phyloP scores from a whole-genome alignment of 2,797 vertebrate species.

The Chaetodon trifasciatus region DNA sequence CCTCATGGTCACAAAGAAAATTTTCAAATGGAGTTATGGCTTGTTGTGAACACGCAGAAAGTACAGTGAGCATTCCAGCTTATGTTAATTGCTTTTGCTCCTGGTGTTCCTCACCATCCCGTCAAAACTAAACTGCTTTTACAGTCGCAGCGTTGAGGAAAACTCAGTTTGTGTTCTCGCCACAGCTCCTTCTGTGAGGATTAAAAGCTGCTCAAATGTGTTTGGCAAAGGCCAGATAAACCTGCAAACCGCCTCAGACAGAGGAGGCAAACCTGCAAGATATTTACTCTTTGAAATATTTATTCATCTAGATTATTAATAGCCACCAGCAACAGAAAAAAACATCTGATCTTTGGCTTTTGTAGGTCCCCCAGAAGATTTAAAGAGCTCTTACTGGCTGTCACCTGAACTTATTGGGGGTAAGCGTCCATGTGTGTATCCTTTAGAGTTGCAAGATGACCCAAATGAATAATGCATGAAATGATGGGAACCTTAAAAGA shows the following conservation, averaged over 20 bases:
- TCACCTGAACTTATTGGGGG: background rate
- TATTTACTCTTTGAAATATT: conserved; percentile 29
- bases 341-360: conserved; percentile 19
- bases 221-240: conserved; percentile 34
- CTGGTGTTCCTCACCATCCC: conserved; percentile 48
- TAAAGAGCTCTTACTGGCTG: conserved; percentile 10
- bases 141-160: conserved; percentile 30
- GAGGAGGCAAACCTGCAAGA: conserved; percentile 22
- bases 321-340: conserved; percentile 14
- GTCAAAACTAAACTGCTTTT: conserved; percentile 53
- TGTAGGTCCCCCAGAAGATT: conserved; percentile 3
- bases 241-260: conserved; percentile 20
- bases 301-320: conserved; percentile 25
- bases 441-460: conserved; percentile 22
- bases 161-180: conserved; percentile 47
- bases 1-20: conserved; percentile 42
- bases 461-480: conserved; percentile 38
- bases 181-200: conserved; percentile 29
- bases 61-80: conserved; percentile 38
- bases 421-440: conserved; percentile 2
- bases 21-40: conserved; percentile 33
- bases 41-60: conserved; percentile 39
- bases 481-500: background rate
- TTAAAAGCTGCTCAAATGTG: conserved; percentile 37
- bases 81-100: conserved; percentile 70